Evolutionary conservation across 1,140 invertebrate species (phyloP), one percentile per base, ranked within the genome.

Genomic region (Platyscapa corneri): DNA sequence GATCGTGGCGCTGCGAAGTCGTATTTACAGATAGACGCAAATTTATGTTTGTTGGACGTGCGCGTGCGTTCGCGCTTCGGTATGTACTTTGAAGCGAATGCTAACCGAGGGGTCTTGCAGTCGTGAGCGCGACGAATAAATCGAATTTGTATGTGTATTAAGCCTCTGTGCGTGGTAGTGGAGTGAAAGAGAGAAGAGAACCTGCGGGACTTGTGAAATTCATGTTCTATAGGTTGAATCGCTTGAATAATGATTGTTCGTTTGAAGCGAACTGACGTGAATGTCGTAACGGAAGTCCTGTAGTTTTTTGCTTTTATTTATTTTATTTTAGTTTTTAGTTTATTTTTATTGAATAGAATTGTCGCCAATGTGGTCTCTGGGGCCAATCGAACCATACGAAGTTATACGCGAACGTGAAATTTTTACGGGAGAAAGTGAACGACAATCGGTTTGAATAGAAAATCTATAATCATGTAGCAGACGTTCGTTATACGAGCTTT

Each of bases 241-340:
- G 60, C 27, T 60, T 42, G 60, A 46, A 46, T 65, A 80, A 78
- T 64, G 53, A 56, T 78, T n/a, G 18, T 53, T 60, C 39, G 49
- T 37, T 77, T 23, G 37, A 39, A 60, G 20, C 14, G 1, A 39
- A 14, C 30, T 46, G 30, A 49, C 18, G 49, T 23, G 20, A 60
- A 72, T 83, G 67, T 82, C 42, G 70, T 60, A 83, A 83, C 81
- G 67, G 37, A 74, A 83, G 46, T 83, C 49, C 70, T n/a, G 30
- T 60, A 5, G 5, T 46, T 75, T 39, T 42, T 56, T 83, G n/a
- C n/a, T n/a, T n/a, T n/a, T 8, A 27, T 30, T 30, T 80, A 32
- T 46, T 30, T 80, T 27, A 37, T 27, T 78, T 56, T 37, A 14
- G 14, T 70, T 12, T 39, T 60, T 72, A 70, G 6, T 32, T 70